A percentile compares a stretch with the other conserved stretches of the same genome.
Evolutionary conservation across 2,113 vertebrate species (phyloP).

Genomic region (Monopterus albus): DNA sequence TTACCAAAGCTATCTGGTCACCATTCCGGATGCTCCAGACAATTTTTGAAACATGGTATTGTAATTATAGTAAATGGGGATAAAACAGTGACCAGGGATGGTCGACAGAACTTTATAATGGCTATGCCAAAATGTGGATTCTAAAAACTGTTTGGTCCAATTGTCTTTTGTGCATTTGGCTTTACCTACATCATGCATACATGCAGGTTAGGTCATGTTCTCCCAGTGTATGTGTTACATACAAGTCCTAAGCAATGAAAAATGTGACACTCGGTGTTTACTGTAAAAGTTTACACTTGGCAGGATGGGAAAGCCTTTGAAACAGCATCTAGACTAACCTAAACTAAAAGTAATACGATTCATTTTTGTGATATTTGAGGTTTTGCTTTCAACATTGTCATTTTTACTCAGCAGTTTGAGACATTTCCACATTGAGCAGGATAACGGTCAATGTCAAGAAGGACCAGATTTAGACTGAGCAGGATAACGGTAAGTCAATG

Average conservation of each 20-base stretch:
- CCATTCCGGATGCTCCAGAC: neutral
- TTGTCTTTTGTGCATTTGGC: neutral
- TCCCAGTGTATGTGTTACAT: neutral
- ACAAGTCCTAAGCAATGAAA: constrained; percentile 11
- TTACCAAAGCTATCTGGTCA: neutral
- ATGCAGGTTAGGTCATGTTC: constrained; percentile 28
- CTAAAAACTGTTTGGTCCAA: neutral
- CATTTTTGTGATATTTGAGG: neutral
- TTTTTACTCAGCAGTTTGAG: neutral
- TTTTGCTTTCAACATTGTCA: neutral
- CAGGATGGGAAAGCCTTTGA: constrained; percentile 3
- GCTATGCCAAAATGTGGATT: neutral
- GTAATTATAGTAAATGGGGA: constrained; percentile 4
- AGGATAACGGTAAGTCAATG: neutral
- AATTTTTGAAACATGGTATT: neutral
- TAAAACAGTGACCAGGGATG: constrained; percentile 21
- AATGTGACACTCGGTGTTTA: constrained; percentile 33
- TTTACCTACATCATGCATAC: constrained; percentile 42
- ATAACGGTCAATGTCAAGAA: neutral
- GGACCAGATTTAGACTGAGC: neutral
- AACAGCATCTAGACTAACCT: neutral
- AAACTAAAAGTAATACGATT: neutral
- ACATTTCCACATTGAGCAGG: neutral
- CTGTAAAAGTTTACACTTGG: constrained; percentile 19
- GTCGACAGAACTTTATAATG: neutral